These are phyloP conservation scores for Acanthosoma haemorrhoidale DNA, from an alignment of 2,888 invertebrate species.

Conservation along the genomic window DNA sequence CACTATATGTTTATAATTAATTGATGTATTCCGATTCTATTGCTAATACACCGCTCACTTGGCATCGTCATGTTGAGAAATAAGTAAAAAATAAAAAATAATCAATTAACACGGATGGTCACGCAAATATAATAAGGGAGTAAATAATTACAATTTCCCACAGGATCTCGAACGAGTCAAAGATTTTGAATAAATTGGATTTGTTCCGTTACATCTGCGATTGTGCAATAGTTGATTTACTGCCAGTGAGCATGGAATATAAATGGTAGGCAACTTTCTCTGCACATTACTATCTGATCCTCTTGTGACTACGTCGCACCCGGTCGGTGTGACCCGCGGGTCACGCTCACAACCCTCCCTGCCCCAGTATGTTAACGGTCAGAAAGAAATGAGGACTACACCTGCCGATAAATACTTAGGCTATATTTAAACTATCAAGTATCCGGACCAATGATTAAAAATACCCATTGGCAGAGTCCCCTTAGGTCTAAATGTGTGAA, in stretches of 20 bases:
- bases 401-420: conserved; percentile 5
- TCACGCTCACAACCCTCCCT: not conserved
- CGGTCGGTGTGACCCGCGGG: not conserved
- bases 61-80: too few relatives aligned
- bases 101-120: too few relatives aligned
- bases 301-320: not conserved
- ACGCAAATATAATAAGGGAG: too few relatives aligned
- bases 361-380: not conserved
- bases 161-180: too few relatives aligned
- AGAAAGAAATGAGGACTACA: not conserved
- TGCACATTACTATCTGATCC: not conserved
- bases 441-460: conserved; percentile 25
- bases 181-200: too few relatives aligned
- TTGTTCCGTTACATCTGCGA: not conserved
- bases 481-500: conserved; percentile 20
- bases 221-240: not conserved
- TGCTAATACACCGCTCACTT: too few relatives aligned
- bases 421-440: conserved; percentile 28
- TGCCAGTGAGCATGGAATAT: not conserved
- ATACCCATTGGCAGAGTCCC: conserved; percentile 19
- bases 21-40: too few relatives aligned
- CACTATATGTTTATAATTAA: too few relatives aligned
- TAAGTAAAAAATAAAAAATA: too few relatives aligned
- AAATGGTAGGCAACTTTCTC: not conserved
- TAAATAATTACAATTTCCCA: too few relatives aligned